phyloP scores from a whole-genome alignment of 2,888 invertebrate species.

The Patella caerulea region DNA sequence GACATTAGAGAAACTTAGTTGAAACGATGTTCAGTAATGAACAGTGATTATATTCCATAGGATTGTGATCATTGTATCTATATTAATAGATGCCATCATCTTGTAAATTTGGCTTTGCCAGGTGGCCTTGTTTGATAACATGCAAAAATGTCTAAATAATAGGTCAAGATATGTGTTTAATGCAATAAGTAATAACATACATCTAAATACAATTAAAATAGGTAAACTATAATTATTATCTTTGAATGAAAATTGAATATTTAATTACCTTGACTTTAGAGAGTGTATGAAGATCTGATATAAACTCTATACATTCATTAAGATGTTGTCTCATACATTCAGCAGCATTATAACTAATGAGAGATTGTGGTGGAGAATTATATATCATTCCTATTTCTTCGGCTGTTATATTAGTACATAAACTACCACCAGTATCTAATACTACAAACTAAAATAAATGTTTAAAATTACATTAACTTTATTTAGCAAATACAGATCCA shows the following conservation, averaged over 20 bases:
- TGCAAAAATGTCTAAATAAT: too few relatives aligned
- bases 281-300: slow-evolving; percentile 95
- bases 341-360: slow-evolving; percentile 84
- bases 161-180: too few relatives aligned
- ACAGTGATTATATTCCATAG: too few relatives aligned
- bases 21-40: too few relatives aligned
- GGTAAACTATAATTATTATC: too few relatives aligned
- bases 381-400: slow-evolving; percentile 64
- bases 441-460: slow-evolving; percentile 69
- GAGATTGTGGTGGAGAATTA: slow-evolving; percentile 65
- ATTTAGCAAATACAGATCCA: background rate
- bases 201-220: too few relatives aligned
- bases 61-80: too few relatives aligned
- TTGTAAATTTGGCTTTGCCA: too few relatives aligned
- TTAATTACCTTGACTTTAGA: slow-evolving; percentile 96
- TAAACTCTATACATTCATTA: slow-evolving; percentile 92
- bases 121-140: too few relatives aligned
- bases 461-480: background rate
- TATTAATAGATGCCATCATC: too few relatives aligned
- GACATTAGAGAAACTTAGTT: too few relatives aligned
- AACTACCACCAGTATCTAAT: slow-evolving; percentile 88
- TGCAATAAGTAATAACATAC: too few relatives aligned
- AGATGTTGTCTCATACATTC: slow-evolving; percentile 95
- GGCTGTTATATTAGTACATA: slow-evolving; percentile 73
- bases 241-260: background rate